Percentiles rank a stretch among this genome's conserved stretches.
phyloP scores from a whole-genome alignment of 2,113 vertebrate genomes.

The Nipponia nippon region DNA sequence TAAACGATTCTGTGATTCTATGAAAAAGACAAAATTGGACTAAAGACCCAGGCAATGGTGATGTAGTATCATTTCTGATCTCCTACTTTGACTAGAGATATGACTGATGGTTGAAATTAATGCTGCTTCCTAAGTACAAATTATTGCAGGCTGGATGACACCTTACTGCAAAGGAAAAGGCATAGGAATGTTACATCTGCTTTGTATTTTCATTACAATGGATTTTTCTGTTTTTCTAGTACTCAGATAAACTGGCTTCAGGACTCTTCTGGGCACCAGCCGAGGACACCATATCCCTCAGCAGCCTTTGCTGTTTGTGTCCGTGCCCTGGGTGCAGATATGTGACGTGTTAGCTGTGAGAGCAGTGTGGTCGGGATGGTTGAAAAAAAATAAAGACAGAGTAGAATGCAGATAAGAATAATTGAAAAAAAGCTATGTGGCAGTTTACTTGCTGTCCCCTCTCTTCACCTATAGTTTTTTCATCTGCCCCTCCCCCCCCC shows the following conservation, averaged over 20 bases:
- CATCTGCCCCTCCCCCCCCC: neutral
- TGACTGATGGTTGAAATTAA: neutral
- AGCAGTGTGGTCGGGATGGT: fast-evolving
- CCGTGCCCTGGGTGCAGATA: neutral
- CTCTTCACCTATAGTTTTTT: neutral
- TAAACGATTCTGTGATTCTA: too few species aligned
- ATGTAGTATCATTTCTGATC: neutral
- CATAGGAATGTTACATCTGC: neutral
- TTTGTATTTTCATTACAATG: neutral
- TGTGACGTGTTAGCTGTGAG: neutral
- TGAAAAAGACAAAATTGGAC: neutral
- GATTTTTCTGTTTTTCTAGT: neutral
- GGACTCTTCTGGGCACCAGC: neutral
- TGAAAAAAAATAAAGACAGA: neutral
- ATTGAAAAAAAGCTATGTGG: neutral
- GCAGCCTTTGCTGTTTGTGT: neutral
- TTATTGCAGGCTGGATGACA: neutral
- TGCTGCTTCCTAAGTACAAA: neutral
- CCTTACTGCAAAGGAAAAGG: neutral
- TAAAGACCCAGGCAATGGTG: neutral
- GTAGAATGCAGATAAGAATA: neutral
- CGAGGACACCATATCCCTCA: neutral
- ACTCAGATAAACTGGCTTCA: neutral
- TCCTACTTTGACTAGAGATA: neutral
- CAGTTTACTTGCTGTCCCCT: neutral